phyloP scores from a whole-genome alignment of 2,888 invertebrate genomes.

The Neria commutata region DNA sequence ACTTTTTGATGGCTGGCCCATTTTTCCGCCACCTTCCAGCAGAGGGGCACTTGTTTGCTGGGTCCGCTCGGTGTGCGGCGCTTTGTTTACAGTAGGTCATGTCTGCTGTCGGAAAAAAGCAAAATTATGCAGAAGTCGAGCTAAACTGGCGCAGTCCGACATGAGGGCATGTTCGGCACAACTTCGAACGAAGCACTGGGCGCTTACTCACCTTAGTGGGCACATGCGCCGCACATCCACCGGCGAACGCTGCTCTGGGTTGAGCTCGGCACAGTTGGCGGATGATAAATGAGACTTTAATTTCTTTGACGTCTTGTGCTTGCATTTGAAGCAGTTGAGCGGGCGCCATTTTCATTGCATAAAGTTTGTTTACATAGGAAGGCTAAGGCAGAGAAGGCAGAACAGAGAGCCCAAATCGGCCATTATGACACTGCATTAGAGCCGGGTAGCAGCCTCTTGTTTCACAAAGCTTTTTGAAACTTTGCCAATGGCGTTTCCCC shows the following conservation, averaged over 20 bases:
- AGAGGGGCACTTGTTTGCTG: slow-evolving; percentile 46
- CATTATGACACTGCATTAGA: no score
- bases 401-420: no score
- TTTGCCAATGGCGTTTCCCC: no score
- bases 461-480: no score
- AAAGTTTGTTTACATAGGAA: no score
- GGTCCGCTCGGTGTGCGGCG: not conserved
- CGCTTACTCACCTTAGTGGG: slow-evolving; percentile 12
- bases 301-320: slow-evolving; percentile 48
- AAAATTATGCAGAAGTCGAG: slow-evolving; percentile 47
- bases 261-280: slow-evolving; percentile 21
- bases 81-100: slow-evolving; percentile 52
- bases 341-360: no score
- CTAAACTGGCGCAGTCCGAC: no score
- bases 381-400: no score
- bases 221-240: no score
- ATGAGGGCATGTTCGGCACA: slow-evolving; percentile 24
- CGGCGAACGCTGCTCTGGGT: no score
- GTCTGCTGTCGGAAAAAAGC: slow-evolving; percentile 33
- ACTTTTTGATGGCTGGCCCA: slow-evolving; percentile 11
- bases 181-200: not conserved
- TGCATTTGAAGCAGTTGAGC: slow-evolving; percentile 29
- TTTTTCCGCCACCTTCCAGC: not conserved
- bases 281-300: slow-evolving; percentile 58
- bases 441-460: no score